Conservation (phyloP, 1,140 invertebrate genomes). For the Meloidogyne floridensis region DNA sequence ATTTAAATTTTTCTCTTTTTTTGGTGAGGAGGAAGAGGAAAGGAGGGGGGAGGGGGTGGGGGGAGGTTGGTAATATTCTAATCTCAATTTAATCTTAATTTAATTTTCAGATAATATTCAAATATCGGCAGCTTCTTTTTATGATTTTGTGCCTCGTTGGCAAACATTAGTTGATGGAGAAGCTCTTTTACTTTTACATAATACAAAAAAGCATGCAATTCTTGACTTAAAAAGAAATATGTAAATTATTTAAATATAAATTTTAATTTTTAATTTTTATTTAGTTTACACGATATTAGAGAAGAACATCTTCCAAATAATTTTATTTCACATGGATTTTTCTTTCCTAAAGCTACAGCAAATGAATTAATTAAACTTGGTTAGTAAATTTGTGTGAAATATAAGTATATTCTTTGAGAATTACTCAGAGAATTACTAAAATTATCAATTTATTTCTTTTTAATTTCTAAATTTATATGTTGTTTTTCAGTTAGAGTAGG, state of each 20-base stretch:
- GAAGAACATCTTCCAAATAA: constrained; percentile 42
- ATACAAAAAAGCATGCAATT: constrained; percentile 38
- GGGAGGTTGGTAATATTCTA: not conserved
- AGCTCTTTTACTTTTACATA: constrained; percentile 39
- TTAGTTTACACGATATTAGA: constrained; percentile 40
- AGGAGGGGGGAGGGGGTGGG: not conserved
- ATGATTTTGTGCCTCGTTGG: constrained; percentile 42
- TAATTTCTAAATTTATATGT: constrained; percentile 1
- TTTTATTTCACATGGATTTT: constrained; percentile 44
- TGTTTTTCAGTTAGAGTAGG: constrained; percentile 32
- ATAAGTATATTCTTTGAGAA: too few relatives aligned
- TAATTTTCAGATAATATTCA: constrained; percentile 20
- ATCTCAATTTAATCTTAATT: not conserved
- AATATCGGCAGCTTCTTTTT: constrained; percentile 36
- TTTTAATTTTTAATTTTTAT: constrained; percentile 2
- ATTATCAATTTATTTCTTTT: too few relatives aligned
- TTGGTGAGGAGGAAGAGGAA: too few relatives aligned
- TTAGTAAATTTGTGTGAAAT: not conserved
- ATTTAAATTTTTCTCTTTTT: too few relatives aligned
- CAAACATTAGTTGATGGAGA: constrained; percentile 38
- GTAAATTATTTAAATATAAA: constrained; percentile 18
- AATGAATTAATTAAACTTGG: constrained; percentile 44
- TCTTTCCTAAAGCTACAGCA: constrained; percentile 43
- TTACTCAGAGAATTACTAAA: not conserved
- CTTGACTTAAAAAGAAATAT: constrained; percentile 39